These are phyloP conservation scores for Temnothorax rugatulus DNA, from an alignment of 2,888 invertebrate species.

Conservation along the genomic window DNA sequence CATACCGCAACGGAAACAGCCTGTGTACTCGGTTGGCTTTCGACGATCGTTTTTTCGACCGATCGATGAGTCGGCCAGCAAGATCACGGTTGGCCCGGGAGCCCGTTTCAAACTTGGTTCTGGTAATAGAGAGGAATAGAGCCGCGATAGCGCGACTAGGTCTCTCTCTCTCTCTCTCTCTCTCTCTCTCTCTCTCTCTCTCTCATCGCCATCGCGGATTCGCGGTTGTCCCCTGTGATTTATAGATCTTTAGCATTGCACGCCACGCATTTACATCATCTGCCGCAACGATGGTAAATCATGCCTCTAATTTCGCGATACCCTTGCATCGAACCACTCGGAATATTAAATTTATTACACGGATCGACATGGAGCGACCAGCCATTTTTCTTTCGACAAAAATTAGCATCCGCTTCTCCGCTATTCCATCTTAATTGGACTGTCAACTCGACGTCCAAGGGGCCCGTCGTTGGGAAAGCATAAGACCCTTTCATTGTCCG, in stretches of 20 bases:
- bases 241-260: slow-evolving; percentile 32
- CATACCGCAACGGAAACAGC: slow-evolving; percentile 76
- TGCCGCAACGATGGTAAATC: background rate
- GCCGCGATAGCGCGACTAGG: background rate
- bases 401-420: slow-evolving; percentile 20
- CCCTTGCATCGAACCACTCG: background rate
- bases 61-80: slow-evolving; percentile 45
- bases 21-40: slow-evolving; percentile 66
- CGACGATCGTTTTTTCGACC: slow-evolving; percentile 66
- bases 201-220: slow-evolving; percentile 21
- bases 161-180: background rate
- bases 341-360: slow-evolving; percentile 12
- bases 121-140: slow-evolving; percentile 32
- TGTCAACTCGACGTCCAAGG: slow-evolving; percentile 50
- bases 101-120: slow-evolving; percentile 36
- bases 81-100: slow-evolving; percentile 25
- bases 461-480: background rate
- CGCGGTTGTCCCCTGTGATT: slow-evolving; percentile 22
- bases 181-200: slow-evolving; percentile 5
- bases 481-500: slow-evolving; percentile 25
- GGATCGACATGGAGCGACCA: no score
- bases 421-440: slow-evolving; percentile 65
- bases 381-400: slow-evolving; percentile 17
- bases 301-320: slow-evolving; percentile 24
- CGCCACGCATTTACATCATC: background rate